Conservation (phyloP, 2,888 invertebrate genomes). For the Dryadula phaetusa region DNA sequence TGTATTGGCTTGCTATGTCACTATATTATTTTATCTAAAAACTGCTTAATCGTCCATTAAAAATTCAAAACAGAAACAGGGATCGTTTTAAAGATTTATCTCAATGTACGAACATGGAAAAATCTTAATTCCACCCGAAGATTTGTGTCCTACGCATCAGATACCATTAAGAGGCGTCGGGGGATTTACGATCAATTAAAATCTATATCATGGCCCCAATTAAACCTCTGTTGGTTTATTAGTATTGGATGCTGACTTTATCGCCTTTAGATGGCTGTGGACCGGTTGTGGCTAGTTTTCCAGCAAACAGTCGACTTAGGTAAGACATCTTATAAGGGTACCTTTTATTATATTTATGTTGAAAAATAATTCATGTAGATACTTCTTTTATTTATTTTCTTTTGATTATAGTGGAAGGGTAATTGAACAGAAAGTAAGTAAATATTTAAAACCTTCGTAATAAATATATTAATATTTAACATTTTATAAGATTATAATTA, state of each 20-base stretch:
- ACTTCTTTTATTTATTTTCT: no score
- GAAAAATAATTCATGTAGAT: no score
- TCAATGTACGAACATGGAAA: slow-evolving; percentile 50
- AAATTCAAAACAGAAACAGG: slow-evolving; percentile 42
- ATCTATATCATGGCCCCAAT: slow-evolving; percentile 76
- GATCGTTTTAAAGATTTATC: slow-evolving; percentile 44
- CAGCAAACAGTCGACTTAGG: not conserved
- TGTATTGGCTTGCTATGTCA: slow-evolving; percentile 31
- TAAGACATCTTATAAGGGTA: not conserved
- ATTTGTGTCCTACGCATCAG: slow-evolving; percentile 57
- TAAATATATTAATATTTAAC: no score
- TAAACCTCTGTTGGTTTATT: slow-evolving; percentile 74
- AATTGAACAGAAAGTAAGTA: no score
- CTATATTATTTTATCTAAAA: slow-evolving; percentile 42
- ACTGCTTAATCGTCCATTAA: slow-evolving; percentile 45
- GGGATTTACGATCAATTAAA: slow-evolving; percentile 80
- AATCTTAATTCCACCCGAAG: slow-evolving; percentile 58
- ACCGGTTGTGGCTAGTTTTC: slow-evolving; percentile 50
- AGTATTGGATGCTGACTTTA: slow-evolving; percentile 65
- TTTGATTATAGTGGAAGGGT: no score
- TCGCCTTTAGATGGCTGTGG: slow-evolving; percentile 53
- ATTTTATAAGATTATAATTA: no score
- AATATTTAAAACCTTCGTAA: no score
- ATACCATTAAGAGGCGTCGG: slow-evolving; percentile 63
- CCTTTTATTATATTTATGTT: no score